phyloP scores from a whole-genome alignment of 2,797 vertebrate species.

The Alectoris magna region DNA sequence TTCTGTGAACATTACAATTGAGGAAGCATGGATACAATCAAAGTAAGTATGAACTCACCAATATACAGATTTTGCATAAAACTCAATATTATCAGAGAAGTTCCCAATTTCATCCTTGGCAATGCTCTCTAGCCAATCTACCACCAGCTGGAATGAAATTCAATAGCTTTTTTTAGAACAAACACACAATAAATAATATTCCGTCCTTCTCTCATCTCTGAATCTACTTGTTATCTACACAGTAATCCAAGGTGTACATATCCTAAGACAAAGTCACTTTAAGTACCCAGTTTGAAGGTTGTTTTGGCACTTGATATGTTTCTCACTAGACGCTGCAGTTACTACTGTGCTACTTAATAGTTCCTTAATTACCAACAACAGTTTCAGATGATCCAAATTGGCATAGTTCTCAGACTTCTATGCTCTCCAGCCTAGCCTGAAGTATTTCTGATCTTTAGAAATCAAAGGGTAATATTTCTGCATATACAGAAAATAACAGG shows the following conservation, averaged over 20 bases:
- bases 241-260: neutral
- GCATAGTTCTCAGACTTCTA: neutral
- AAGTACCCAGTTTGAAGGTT: neutral
- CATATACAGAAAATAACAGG: neutral
- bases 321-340: neutral
- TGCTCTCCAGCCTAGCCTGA: neutral
- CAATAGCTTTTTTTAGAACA: conserved; percentile 36
- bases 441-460: neutral
- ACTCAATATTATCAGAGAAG: conserved; percentile 97
- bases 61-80: conserved; percentile 96
- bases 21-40: neutral
- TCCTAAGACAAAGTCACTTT: neutral
- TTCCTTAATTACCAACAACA: neutral
- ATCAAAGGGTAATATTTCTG: neutral
- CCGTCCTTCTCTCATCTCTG: neutral
- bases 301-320: neutral
- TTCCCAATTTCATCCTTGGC: conserved; percentile 95
- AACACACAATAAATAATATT: neutral
- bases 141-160: conserved; percentile 87
- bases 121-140: conserved; percentile 98
- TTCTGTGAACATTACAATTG: neutral
- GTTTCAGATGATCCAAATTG: neutral
- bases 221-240: accelerated
- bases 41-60: conserved; percentile 85
- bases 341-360: neutral